Conservation (phyloP, 2,113 vertebrate species). For the Sclerurus mexicanus region DNA sequence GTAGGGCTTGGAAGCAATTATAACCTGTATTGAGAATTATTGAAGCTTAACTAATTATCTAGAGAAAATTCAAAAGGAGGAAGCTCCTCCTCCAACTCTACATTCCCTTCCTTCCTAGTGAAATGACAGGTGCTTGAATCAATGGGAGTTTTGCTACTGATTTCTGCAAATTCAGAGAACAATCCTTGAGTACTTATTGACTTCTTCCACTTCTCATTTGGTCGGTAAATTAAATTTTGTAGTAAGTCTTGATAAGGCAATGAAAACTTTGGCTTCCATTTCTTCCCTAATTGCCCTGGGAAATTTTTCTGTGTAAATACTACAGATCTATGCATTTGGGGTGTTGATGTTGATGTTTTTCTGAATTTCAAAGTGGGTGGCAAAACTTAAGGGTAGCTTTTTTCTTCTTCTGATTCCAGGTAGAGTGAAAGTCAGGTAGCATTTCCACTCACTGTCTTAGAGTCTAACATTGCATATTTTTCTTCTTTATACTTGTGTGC, state of each 20-base stretch:
- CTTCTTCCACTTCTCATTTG: neutral
- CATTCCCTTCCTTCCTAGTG: neutral
- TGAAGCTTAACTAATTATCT: slow-evolving; percentile 36
- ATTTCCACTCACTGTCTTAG: neutral
- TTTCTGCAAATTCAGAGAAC: neutral
- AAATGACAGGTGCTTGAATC: neutral
- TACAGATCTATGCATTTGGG: neutral
- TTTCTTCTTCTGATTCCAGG: neutral
- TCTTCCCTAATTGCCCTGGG: neutral
- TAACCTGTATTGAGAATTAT: neutral
- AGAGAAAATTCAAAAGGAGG: neutral
- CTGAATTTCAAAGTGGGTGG: neutral
- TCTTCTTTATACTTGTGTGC: neutral
- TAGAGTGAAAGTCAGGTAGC: neutral
- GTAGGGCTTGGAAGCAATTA: neutral
- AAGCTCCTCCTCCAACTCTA: neutral
- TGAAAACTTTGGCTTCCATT: neutral
- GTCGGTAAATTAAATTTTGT: neutral
- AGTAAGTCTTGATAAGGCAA: neutral
- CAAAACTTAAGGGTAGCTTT: neutral
- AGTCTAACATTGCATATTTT: neutral
- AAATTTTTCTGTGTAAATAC: neutral
- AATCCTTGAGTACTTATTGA: neutral
- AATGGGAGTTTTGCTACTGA: neutral
- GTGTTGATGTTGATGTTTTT: neutral